Conservation (phyloP, 2,888 invertebrate species). For the Vesta saturnalis region DNA sequence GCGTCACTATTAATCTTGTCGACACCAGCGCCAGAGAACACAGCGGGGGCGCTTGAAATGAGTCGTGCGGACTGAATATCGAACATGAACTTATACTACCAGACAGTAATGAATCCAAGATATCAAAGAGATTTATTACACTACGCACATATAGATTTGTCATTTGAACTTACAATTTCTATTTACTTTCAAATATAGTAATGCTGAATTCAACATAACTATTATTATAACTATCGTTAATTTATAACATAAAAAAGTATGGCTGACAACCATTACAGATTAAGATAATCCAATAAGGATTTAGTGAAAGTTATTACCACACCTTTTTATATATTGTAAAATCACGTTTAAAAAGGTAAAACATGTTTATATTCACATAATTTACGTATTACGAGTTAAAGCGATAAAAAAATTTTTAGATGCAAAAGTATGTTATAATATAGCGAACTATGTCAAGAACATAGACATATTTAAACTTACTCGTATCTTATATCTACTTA, state of each 20-base stretch:
- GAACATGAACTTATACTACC: constrained; percentile 36
- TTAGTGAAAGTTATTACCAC: constrained; percentile 19
- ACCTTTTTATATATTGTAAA: constrained; percentile 12
- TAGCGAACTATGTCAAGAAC: constrained; percentile 6
- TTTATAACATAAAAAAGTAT: background rate
- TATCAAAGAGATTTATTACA: constrained; percentile 35
- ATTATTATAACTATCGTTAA: constrained; percentile 2
- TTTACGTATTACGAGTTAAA: constrained; percentile 6
- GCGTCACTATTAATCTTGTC: constrained; percentile 51
- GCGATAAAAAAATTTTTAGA: constrained; percentile 4
- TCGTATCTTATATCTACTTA: too few relatives aligned
- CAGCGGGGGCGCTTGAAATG: constrained; percentile 36
- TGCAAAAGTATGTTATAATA: background rate
- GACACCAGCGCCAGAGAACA: constrained; percentile 41
- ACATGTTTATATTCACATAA: constrained; percentile 14
- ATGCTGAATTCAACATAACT: background rate
- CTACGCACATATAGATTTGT: constrained; percentile 26
- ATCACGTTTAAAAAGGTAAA: constrained; percentile 8
- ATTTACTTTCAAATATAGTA: background rate
- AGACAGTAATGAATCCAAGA: constrained; percentile 38
- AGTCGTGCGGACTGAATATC: constrained; percentile 41
- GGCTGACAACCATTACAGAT: constrained; percentile 8
- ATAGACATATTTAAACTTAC: constrained; percentile 1
- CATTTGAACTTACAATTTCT: background rate
- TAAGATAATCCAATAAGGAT: constrained; percentile 15